Evolutionary conservation across 2,113 vertebrate genomes (phyloP).

Genomic region (Apaloderma vittatum): DNA sequence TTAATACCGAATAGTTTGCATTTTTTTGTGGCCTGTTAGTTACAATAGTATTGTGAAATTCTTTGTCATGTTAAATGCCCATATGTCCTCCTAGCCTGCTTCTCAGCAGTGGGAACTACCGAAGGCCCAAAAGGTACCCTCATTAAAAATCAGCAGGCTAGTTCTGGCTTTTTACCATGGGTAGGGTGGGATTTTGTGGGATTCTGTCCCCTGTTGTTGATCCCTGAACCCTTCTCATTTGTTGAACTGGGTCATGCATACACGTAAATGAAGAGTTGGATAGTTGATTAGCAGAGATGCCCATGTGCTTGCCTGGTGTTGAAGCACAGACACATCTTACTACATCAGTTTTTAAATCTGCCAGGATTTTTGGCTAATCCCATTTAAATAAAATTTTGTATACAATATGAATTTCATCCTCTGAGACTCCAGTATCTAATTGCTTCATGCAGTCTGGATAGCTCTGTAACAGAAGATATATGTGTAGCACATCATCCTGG

Average conservation of each 20-base stretch:
- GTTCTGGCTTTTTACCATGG: background rate
- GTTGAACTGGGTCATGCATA: background rate
- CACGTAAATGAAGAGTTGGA: background rate
- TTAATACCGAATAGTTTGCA: background rate
- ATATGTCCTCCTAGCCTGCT: background rate
- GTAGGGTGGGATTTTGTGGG: background rate
- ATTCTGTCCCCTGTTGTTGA: background rate
- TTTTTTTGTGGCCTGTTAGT: background rate
- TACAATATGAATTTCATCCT: background rate
- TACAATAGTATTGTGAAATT: slow-evolving; percentile 3
- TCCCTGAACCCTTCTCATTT: background rate
- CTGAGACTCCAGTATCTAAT: background rate
- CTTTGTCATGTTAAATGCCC: background rate
- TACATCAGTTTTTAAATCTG: slow-evolving; percentile 27
- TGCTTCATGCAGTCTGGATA: background rate
- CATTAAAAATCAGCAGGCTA: background rate
- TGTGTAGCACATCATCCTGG: background rate
- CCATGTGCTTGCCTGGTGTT: background rate
- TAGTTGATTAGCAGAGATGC: background rate
- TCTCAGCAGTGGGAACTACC: background rate
- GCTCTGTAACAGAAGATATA: background rate
- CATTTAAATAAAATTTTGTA: background rate
- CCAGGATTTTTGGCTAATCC: slow-evolving; percentile 11
- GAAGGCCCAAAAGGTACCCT: background rate
- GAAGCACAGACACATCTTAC: background rate